Evolutionary conservation across 2,888 invertebrate genomes (phyloP).

Genomic region (Cantharis nigra): DNA sequence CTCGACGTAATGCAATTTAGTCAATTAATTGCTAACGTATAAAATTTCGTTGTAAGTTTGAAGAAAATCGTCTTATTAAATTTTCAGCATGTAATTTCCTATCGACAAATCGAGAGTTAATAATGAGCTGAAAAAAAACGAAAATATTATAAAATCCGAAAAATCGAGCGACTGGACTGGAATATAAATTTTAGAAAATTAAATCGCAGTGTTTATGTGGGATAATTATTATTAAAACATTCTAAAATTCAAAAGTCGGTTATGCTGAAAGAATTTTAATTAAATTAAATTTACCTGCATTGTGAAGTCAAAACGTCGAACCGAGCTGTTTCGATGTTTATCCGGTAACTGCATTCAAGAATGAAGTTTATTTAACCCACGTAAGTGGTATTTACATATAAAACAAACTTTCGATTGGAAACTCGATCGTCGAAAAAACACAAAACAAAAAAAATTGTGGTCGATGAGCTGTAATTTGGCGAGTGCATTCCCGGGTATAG

Average conservation of each 20-base stretch:
- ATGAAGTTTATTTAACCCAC: neutral
- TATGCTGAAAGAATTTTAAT: neutral
- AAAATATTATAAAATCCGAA: neutral
- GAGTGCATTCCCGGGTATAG: neutral
- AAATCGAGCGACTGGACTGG: neutral
- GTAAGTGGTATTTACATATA: neutral
- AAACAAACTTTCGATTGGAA: neutral
- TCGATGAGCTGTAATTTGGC: neutral
- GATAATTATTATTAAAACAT: neutral
- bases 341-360: neutral
- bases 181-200: neutral
- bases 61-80: neutral
- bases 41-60: constrained; percentile 7
- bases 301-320: neutral
- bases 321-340: neutral
- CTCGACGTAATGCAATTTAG: constrained; percentile 19
- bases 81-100: neutral
- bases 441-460: too few species aligned
- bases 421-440: neutral
- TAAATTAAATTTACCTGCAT: neutral
- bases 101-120: neutral
- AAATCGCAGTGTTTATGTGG: neutral
- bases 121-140: neutral
- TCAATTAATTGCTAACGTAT: constrained; percentile 17
- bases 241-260: neutral